phyloP scores from a whole-genome alignment of 2,113 vertebrate species.

The Myocastor coypus region DNA sequence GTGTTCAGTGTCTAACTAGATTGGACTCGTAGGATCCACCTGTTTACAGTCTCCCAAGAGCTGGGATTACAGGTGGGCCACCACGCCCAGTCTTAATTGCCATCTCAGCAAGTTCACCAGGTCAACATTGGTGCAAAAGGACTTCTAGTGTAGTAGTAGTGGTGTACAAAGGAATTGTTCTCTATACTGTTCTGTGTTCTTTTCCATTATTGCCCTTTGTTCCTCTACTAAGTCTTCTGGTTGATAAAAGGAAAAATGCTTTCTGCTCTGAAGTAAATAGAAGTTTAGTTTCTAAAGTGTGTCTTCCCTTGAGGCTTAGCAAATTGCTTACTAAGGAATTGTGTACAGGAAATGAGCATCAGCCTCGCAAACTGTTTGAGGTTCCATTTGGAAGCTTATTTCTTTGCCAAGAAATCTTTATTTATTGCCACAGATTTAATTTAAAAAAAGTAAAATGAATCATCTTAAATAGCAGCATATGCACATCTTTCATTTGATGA shows the following conservation, averaged over 20 bases:
- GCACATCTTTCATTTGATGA: neutral
- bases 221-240: neutral
- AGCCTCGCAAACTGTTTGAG: neutral
- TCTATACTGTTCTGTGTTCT: neutral
- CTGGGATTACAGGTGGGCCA: too few relatives aligned
- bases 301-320: neutral
- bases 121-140: neutral
- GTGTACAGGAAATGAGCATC: neutral
- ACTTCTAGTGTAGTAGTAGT: neutral
- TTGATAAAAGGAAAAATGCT: neutral
- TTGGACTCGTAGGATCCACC: too few relatives aligned
- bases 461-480: conserved; percentile 10
- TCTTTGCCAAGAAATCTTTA: neutral
- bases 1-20: too few relatives aligned
- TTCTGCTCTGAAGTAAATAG: neutral
- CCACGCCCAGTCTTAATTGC: too few relatives aligned
- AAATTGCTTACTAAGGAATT: neutral
- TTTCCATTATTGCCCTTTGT: neutral
- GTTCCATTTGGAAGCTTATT: neutral
- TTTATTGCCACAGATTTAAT: conserved; percentile 31
- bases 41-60: too few relatives aligned
- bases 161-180: neutral
- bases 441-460: conserved; percentile 29
- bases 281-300: neutral
- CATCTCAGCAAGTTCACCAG: too few relatives aligned